Percentiles rank a stretch among this genome's conserved stretches.
Evolutionary conservation across 2,888 invertebrate genomes (phyloP).

Genomic region (Ophion ventricosus): DNA sequence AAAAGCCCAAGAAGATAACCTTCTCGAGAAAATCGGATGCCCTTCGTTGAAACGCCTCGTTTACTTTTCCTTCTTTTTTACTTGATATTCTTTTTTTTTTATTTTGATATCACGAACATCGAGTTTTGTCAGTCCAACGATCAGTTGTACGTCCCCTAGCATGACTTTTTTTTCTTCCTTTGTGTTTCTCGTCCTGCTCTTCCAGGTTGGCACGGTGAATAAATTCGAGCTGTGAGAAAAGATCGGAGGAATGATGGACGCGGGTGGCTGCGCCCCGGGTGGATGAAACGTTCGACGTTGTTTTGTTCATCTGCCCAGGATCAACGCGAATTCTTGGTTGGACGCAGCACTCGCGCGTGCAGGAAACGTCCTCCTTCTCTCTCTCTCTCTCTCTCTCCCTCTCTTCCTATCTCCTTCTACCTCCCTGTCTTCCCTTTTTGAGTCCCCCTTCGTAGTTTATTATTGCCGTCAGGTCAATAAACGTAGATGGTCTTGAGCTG

Average conservation of each 20-base stretch:
- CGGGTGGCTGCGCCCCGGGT: not conserved
- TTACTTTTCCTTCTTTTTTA: constrained; percentile 38
- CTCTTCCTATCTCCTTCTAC: not conserved
- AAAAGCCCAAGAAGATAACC: not conserved
- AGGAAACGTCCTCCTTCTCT: no score
- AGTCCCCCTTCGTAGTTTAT: not conserved
- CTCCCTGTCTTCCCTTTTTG: not conserved
- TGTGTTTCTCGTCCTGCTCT: constrained; percentile 36
- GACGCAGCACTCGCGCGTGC: not conserved
- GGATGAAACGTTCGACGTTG: not conserved
- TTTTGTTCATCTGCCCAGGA: not conserved
- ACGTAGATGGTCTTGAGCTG: constrained; percentile 95
- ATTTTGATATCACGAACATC: not conserved
- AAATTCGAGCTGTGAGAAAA: not conserved
- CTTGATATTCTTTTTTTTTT: not conserved
- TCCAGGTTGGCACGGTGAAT: constrained; percentile 2
- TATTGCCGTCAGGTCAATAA: constrained; percentile 85
- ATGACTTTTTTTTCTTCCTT: constrained; percentile 28
- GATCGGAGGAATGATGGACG: not conserved
- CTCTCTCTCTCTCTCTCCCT: not conserved
- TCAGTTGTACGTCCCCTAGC: constrained; percentile 35
- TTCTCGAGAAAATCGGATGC: constrained; percentile 23
- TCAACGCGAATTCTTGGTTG: not conserved
- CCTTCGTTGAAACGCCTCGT: constrained; percentile 63
- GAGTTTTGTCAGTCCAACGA: constrained; percentile 21